Conservation (phyloP, 1,140 invertebrate genomes). For the Fopius arisanus region DNA sequence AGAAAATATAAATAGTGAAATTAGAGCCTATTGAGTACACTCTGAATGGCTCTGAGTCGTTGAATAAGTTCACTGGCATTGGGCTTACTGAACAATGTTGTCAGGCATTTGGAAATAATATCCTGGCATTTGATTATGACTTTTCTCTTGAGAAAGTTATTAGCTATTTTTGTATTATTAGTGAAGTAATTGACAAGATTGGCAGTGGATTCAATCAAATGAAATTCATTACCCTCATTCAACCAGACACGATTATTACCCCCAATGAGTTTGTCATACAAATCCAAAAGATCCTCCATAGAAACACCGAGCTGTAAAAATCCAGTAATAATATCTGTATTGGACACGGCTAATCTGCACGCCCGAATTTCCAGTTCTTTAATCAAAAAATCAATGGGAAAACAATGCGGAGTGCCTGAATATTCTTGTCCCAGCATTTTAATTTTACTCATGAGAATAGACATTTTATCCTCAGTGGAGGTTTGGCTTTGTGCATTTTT, state of each 20-base stretch:
- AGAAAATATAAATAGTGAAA: too few species aligned
- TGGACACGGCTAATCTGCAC: slow-evolving; percentile 73
- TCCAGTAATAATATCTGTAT: slow-evolving; percentile 74
- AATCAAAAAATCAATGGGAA: slow-evolving; percentile 78
- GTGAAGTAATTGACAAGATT: slow-evolving; percentile 72
- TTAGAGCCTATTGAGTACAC: slow-evolving; percentile 58
- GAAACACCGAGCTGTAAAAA: slow-evolving; percentile 75
- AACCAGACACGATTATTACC: slow-evolving; percentile 80
- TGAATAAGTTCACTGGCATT: slow-evolving; percentile 67
- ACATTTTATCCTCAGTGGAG: slow-evolving; percentile 71
- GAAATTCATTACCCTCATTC: slow-evolving; percentile 79
- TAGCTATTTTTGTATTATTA: slow-evolving; percentile 63
- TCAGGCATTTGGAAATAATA: slow-evolving; percentile 72
- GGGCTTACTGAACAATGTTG: slow-evolving; percentile 73
- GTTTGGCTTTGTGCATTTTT: slow-evolving; percentile 42
- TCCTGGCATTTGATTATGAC: slow-evolving; percentile 73
- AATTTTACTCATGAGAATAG: slow-evolving; percentile 76
- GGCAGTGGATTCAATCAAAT: slow-evolving; percentile 75
- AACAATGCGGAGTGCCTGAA: slow-evolving; percentile 76
- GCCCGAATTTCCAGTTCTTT: slow-evolving; percentile 78
- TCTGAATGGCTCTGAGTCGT: slow-evolving; percentile 66
- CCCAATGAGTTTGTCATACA: slow-evolving; percentile 77
- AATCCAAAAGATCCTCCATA: slow-evolving; percentile 75
- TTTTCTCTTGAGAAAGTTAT: slow-evolving; percentile 66
- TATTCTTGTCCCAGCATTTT: slow-evolving; percentile 78